Evolutionary conservation across 2,113 vertebrate species (phyloP), one percentile per base, ranked within the genome.

Genomic region (Chaetops frenatus): DNA sequence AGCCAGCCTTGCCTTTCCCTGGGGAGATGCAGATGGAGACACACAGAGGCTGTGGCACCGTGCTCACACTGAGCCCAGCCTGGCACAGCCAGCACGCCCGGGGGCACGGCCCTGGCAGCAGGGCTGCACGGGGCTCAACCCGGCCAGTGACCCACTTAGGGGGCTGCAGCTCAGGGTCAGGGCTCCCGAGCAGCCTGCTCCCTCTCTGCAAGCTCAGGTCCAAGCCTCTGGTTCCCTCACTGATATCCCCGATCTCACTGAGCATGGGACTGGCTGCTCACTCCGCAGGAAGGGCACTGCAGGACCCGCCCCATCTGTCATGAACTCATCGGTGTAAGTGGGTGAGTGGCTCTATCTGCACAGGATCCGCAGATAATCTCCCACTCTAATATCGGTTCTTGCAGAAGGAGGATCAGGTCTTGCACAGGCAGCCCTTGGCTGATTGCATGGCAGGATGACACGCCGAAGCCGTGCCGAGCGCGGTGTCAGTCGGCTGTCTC

Each of bases 271-370:
- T 15, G 70, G 45, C 74, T 21, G 50, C 40, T 76, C 31, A 51
- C 24, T 12, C 25, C 9, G 4, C 0, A 12, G 72, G n/a, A 72
- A 28, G 73, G 48, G 58, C 35, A 15, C 8, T 17, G 24, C 5
- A 1, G 58, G 38, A 40, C 57, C 66, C 12, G 3, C 11, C 67
- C 78, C 48, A 20, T 58, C 93, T 77, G 64, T 24, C 64, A 3
- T 1, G 57, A 29, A 17, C 44, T 47, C 27, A 7, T 25, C 8
- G 6, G 24, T 11, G 53, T 22, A 24, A 72, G 45, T 19, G 57
- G 19, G 50, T 50, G 92, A 93, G 91, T 74, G 74, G 66, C 88
- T 87, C 80, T 94, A 58, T 74, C 85, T 74, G 92, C 81, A 35
- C 45, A 2, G 40, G 36, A 54, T 87, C 60, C 21, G 78, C 51